phyloP scores from a whole-genome alignment of 2,888 invertebrate species.

The Tuta absoluta region DNA sequence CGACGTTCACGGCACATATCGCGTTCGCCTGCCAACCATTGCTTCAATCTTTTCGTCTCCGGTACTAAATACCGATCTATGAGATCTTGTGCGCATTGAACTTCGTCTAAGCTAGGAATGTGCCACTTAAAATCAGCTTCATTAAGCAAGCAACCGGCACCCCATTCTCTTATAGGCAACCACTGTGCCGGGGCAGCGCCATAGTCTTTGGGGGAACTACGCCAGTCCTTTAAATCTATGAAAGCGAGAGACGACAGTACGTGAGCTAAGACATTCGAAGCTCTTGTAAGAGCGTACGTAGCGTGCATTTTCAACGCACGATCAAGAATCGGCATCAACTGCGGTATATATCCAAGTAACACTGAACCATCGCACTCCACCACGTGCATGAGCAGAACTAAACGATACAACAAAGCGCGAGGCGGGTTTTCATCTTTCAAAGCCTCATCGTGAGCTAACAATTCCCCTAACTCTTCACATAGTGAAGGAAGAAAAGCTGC shows the following conservation, averaged over 20 bases:
- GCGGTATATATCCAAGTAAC: slow-evolving; percentile 84
- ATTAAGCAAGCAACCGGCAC: slow-evolving; percentile 84
- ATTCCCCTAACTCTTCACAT: slow-evolving; percentile 82
- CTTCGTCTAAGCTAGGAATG: slow-evolving; percentile 86
- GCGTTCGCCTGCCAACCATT: slow-evolving; percentile 77
- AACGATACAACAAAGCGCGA: slow-evolving; percentile 88
- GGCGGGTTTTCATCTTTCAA: slow-evolving; percentile 88
- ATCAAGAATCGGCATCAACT: slow-evolving; percentile 85
- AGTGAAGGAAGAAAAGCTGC: slow-evolving; percentile 87
- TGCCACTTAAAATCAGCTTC: slow-evolving; percentile 88
- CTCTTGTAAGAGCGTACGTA: slow-evolving; percentile 83
- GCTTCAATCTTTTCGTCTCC: slow-evolving; percentile 82
- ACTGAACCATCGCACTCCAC: slow-evolving; percentile 84
- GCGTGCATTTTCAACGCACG: slow-evolving; percentile 85
- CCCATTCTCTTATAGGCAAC: slow-evolving; percentile 91
- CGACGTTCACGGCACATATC: slow-evolving; percentile 84
- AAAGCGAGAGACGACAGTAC: slow-evolving; percentile 82
- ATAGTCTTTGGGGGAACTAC: slow-evolving; percentile 82
- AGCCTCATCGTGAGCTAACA: slow-evolving; percentile 85
- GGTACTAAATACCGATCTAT: slow-evolving; percentile 84
- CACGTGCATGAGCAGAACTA: slow-evolving; percentile 87
- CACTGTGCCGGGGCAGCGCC: slow-evolving; percentile 84
- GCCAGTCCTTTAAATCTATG: slow-evolving; percentile 83
- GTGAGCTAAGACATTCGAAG: slow-evolving; percentile 82
- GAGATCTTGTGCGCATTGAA: slow-evolving; percentile 84